Conservation (phyloP, 2,113 vertebrate species). For the Cynopterus brachyotis region DNA sequence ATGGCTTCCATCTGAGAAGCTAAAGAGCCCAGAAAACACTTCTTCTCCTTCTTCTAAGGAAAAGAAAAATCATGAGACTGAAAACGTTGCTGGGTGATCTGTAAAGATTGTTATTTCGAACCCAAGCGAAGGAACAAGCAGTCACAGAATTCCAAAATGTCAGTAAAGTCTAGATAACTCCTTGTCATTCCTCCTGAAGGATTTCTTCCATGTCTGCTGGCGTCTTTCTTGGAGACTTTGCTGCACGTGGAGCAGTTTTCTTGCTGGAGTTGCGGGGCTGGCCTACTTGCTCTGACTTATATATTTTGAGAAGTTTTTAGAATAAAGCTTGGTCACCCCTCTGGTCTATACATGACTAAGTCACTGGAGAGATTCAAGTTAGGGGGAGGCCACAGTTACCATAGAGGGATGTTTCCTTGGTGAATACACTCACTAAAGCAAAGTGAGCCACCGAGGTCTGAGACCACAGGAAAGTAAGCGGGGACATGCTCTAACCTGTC, state of each 20-base stretch:
- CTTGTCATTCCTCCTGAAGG: not conserved
- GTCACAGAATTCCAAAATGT: not conserved
- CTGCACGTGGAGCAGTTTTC: not conserved
- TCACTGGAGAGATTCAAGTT: slow-evolving; percentile 24
- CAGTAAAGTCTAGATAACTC: too few relatives aligned
- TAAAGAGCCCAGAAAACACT: not conserved
- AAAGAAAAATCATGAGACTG: not conserved
- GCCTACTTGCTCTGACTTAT: not conserved
- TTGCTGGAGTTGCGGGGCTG: not conserved
- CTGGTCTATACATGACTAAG: not conserved
- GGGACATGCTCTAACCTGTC: not conserved
- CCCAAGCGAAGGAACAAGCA: not conserved
- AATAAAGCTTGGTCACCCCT: not conserved
- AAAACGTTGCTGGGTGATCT: not conserved
- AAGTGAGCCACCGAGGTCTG: not conserved
- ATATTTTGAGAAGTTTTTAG: not conserved
- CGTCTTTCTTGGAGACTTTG: not conserved
- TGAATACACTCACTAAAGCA: not conserved
- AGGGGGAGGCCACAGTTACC: not conserved
- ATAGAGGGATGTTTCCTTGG: slow-evolving; percentile 27
- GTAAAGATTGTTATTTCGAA: not conserved
- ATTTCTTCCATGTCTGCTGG: not conserved
- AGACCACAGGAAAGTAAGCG: not conserved
- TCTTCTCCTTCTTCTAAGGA: not conserved
- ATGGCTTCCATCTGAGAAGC: not conserved